These are phyloP conservation scores for Megalurothrips usitatus DNA, from an alignment of 2,888 invertebrate genomes.

Conservation along the genomic window DNA sequence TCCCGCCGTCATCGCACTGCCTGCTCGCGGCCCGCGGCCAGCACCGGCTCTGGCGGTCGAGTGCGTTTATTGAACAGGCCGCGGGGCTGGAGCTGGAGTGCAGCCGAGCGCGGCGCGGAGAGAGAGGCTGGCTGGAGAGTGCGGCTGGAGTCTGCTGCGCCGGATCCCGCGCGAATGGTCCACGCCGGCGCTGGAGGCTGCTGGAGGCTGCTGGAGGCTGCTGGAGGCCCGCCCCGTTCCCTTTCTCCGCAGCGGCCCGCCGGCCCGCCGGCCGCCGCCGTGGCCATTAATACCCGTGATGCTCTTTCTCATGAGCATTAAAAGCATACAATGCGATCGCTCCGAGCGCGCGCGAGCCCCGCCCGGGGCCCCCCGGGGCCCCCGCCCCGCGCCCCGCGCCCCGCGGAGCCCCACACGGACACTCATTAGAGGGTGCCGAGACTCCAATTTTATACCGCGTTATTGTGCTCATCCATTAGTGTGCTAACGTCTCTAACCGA, in stretches of 20 bases:
- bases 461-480: background rate
- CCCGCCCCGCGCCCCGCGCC: background rate
- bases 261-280: background rate
- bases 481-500: background rate
- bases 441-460: constrained; percentile 4
- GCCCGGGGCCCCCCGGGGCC: background rate
- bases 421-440: background rate
- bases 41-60: too few species aligned
- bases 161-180: too few species aligned
- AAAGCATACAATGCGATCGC: constrained; percentile 14
- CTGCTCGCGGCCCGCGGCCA: too few species aligned
- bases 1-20: too few species aligned
- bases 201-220: background rate
- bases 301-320: constrained; percentile 16
- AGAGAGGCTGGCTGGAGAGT: too few species aligned
- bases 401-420: background rate
- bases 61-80: too few species aligned
- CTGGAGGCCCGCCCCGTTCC: background rate
- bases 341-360: background rate
- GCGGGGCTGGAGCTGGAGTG: too few species aligned
- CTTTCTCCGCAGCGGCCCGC: background rate
- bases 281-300: constrained; percentile 3
- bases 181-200: background rate
- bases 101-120: too few species aligned
- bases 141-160: too few species aligned